phyloP scores from a whole-genome alignment of 2,113 vertebrate genomes.

The Asarcornis scutulata region DNA sequence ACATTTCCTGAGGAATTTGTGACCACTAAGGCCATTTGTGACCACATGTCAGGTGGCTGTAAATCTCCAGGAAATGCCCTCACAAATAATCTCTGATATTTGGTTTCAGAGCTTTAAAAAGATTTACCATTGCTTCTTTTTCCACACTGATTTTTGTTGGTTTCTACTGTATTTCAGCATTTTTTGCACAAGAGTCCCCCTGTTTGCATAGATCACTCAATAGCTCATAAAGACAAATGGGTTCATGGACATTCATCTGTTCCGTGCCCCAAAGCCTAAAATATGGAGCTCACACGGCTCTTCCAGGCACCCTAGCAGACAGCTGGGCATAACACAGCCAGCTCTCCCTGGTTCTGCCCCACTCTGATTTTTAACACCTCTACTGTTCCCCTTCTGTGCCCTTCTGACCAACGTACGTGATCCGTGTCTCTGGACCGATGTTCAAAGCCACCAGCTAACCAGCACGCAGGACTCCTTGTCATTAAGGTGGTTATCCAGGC shows the following conservation, averaged over 20 bases:
- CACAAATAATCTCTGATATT: not conserved
- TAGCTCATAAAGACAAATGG: not conserved
- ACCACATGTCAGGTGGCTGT: not conserved
- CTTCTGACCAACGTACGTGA: not conserved
- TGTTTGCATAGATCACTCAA: not conserved
- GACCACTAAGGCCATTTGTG: not conserved
- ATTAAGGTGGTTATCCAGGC: not conserved
- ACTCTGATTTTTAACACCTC: not conserved
- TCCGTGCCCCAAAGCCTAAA: not conserved
- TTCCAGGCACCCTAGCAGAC: not conserved
- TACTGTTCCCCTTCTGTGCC: not conserved
- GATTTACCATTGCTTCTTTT: not conserved
- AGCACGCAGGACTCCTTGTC: not conserved
- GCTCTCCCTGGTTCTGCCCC: not conserved
- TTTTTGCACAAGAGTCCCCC: not conserved
- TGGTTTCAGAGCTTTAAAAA: not conserved
- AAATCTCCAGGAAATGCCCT: not conserved
- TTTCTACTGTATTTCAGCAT: not conserved
- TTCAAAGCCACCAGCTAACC: not conserved
- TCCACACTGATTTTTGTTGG: not conserved
- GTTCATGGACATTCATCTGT: not conserved
- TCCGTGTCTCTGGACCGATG: not conserved
- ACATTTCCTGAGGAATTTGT: slow-evolving; percentile 47
- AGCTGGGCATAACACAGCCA: not conserved
- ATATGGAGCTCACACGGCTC: not conserved